Base-by-base conservation (phyloP, 2,113 vertebrate genomes). In the Prunella himalayana region DNA sequence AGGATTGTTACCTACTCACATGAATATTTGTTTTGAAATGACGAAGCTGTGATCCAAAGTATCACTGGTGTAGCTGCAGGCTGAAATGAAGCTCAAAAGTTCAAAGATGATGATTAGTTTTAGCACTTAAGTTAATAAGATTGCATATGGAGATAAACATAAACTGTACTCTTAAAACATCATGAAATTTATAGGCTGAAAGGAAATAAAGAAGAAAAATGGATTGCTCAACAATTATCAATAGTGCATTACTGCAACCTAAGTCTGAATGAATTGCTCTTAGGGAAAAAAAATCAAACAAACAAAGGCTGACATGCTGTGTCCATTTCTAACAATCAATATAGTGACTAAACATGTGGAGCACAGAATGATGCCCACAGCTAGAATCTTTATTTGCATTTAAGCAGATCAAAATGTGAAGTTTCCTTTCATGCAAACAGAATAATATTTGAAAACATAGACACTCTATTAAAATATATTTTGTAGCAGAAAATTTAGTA, bases 181-280 rank as follows among this genome's bases (percentile, higher is more conserved):
- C 11, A 27, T 47, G 35, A 88, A 87, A 92, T 89, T 78, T 70
- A 83, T 75, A 47, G 56, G 18, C 23, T 82, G 69, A 89, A 93
- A 80, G 35, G 22, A 90, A 92, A 86, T 85, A 84, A 89, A 86
- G 51, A 79, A 85, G 59, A 90, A 88, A 94, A 71, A 78, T 59
- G 39, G 10, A 60, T 83, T 72, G 51, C 51, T 73, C 35, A 93
- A 72, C 70, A 87, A 83, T 70, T 94, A 95, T 86, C 94, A 92
- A 72, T 91, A 94, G 30, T 70, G 56, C 90, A 90, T 90, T 96
- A 92, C 39, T 59, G 35, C 64, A 91, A 16, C 54, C 33, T 39
- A 64, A 81, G 44, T 86, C 83, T 93, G 68, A 83, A 86, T 66
- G 64, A 90, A 77, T 64, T 60, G 33, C 54, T 93, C 33, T 64